Conservation (phyloP, 2,113 vertebrate genomes). For the Herpetotheres cachinnans region DNA sequence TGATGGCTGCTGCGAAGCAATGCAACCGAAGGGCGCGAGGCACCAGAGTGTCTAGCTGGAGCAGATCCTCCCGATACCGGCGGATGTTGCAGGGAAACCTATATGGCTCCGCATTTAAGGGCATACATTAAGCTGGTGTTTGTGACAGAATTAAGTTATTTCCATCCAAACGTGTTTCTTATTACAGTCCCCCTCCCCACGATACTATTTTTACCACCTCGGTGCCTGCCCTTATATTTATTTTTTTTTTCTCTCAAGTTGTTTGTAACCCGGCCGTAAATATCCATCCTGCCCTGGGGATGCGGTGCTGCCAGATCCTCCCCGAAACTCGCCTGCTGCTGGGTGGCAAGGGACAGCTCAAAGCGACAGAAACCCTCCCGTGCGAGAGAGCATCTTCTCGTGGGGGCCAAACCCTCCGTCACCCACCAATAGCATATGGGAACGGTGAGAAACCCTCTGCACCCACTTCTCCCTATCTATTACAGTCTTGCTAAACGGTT, state of each 20-base stretch:
- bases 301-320: neutral
- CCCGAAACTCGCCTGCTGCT: accelerated
- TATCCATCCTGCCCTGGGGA: neutral
- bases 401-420: neutral
- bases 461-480: accelerated
- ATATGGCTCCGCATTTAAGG: slow-evolving; percentile 2
- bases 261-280: neutral
- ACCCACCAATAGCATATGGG: accelerated
- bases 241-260: no score
- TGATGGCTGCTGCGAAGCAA: slow-evolving; percentile 22
- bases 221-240: no score
- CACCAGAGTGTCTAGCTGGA: slow-evolving; percentile 48
- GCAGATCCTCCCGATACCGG: slow-evolving; percentile 29
- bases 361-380: neutral
- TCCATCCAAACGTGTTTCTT: neutral
- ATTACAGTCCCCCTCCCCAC: neutral
- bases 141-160: slow-evolving; percentile 44
- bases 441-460: neutral
- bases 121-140: neutral
- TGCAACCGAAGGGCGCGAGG: slow-evolving; percentile 13
- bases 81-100: slow-evolving; percentile 12
- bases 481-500: neutral
- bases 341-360: neutral
- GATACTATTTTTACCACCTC: neutral
- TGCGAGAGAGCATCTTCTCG: neutral